Base-by-base conservation (phyloP, 2,888 invertebrate genomes). In the Temnothorax unifasciatus region DNA sequence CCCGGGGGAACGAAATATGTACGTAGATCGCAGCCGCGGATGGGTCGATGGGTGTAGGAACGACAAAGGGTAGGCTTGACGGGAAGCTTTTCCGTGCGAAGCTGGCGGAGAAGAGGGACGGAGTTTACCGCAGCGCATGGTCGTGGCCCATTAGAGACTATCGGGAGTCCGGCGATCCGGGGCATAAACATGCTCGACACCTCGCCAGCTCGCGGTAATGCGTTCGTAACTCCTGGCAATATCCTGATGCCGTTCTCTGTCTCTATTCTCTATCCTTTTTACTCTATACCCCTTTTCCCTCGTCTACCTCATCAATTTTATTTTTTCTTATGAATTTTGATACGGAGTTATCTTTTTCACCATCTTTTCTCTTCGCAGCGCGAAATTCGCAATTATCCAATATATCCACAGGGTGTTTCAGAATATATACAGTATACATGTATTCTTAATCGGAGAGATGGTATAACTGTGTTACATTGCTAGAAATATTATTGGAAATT, bases 161-260 rank as follows among this genome's bases (percentile, higher is more conserved):
- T 94, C 94, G 89, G 88, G 83, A 90, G 90, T 84, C 90, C 87
- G 89, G 88, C 85, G 90, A 92, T 90, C 90, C 92, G 87, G 91
- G 87, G 91, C 92, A 93, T 93, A 94, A 94, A 94, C 93, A 93
- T 93, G 92, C 91, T 90, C 90, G 92, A 93, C 93, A 93, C 92
- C 92, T 92, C 91, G 88, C 88, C 90, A 89, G 90, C 87, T 92
- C 89, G 92, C 89, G 89, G 92, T 93, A 94, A 94, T 94, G 93
- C 92, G 90, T 92, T 91, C 91, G 92, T 93, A 93, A 93, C 91
- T 93, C 91, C 88, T 89, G 89, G 85, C 89, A 92, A 92, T 92
- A 92, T 91, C 88, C 84, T 77, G 83, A 73, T 86, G 84, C 81
- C 69, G 79, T 82, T 85, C 73, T 59, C 73, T 54, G 9, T 84